Evolutionary conservation across 2,888 invertebrate species (phyloP).

Genomic region (Chelonus formosanus): DNA sequence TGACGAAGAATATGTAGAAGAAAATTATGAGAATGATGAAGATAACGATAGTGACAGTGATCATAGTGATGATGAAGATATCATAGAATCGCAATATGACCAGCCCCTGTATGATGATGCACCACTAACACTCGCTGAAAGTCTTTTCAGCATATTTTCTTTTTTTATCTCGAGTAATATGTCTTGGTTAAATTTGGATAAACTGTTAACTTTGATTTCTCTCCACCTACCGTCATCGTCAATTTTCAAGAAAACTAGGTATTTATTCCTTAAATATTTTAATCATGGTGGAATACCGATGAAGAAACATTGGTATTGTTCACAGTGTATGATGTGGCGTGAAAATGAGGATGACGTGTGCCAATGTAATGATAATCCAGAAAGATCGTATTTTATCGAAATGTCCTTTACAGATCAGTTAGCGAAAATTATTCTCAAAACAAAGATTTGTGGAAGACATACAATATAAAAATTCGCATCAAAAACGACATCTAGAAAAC

Average conservation of each 20-base stretch:
- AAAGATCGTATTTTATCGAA: conserved; percentile 27
- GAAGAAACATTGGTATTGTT: conserved; percentile 15
- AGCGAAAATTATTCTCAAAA: conserved; percentile 10
- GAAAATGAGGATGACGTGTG: neutral
- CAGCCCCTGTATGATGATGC: neutral
- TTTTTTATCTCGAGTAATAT: neutral
- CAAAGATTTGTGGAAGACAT: conserved; percentile 16
- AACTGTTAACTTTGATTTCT: neutral
- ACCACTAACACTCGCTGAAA: conserved; percentile 4
- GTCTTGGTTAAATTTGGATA: neutral
- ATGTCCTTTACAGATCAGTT: neutral
- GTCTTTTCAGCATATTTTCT: conserved; percentile 4
- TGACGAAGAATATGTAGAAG: too few species aligned
- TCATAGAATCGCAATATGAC: too few species aligned
- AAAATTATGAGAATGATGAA: conserved; percentile 3
- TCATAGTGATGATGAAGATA: too few species aligned
- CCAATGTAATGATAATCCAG: neutral
- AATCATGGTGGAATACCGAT: neutral
- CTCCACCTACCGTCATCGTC: conserved; percentile 1
- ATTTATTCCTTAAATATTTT: conserved; percentile 15
- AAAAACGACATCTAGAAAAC: neutral
- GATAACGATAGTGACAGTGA: too few species aligned
- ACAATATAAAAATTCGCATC: conserved; percentile 1
- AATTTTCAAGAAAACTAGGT: neutral
- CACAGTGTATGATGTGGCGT: neutral